phyloP scores from a whole-genome alignment of 2,888 invertebrate genomes.

The Perithous albicinctus region DNA sequence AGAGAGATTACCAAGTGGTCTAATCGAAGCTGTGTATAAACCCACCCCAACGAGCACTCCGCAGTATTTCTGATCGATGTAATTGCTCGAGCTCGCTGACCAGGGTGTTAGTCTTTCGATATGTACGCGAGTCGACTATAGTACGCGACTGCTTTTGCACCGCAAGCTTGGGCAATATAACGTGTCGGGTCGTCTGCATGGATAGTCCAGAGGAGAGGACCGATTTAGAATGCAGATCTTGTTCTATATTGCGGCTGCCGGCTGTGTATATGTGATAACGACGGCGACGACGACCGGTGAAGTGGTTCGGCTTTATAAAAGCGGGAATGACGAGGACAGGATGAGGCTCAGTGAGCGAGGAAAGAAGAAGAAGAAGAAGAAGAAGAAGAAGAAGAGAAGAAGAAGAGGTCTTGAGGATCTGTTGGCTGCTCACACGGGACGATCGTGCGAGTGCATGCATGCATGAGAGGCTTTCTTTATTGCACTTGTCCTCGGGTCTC shows the following conservation, averaged over 20 bases:
- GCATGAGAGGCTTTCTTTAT: conserved; percentile 64
- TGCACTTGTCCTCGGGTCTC: conserved; percentile 64
- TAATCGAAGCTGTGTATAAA: conserved; percentile 50
- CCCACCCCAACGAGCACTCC: conserved; percentile 36
- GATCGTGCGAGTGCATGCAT: conserved; percentile 41
- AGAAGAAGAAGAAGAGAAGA: conserved; percentile 18
- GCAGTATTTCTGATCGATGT: conserved; percentile 65
- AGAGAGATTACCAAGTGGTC: conserved; percentile 43
- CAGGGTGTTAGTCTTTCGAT: conserved; percentile 59
- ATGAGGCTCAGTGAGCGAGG: neutral
- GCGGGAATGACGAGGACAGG: conserved; percentile 5
- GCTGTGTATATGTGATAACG: conserved; percentile 49
- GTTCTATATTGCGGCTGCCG: conserved; percentile 58
- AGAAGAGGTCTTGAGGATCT: conserved; percentile 41
- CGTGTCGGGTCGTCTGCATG: conserved; percentile 25
- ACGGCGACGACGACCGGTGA: conserved; percentile 48
- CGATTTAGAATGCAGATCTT: conserved; percentile 69
- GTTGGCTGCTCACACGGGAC: conserved; percentile 47
- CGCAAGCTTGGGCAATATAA: conserved; percentile 10
- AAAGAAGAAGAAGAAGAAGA: neutral
- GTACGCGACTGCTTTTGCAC: conserved; percentile 29
- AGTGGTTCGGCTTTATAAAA: conserved; percentile 58
- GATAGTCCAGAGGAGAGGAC: conserved; percentile 56
- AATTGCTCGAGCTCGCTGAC: conserved; percentile 45
- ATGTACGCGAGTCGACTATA: conserved; percentile 53